phyloP scores from a whole-genome alignment of 2,888 invertebrate species.

The Athetis lepigone region DNA sequence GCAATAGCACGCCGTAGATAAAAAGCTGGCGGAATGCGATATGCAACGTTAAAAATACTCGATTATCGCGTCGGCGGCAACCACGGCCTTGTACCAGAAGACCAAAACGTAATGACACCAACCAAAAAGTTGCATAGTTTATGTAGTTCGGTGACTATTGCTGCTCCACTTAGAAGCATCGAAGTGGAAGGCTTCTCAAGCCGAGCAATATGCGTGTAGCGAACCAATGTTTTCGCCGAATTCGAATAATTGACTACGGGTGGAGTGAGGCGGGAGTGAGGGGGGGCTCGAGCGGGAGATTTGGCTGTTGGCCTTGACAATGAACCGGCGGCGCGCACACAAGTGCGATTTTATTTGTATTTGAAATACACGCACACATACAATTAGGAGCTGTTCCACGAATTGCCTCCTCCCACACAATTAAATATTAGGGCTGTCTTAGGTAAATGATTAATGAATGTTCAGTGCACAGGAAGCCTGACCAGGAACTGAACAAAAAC shows the following conservation, averaged over 20 bases:
- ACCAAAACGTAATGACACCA: constrained; percentile 62
- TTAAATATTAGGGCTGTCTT: constrained; percentile 80
- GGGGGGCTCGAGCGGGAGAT: constrained; percentile 86
- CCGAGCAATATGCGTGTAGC: constrained; percentile 74
- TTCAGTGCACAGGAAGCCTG: constrained; percentile 55
- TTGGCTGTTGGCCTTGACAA: constrained; percentile 90
- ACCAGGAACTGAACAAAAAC: constrained; percentile 38
- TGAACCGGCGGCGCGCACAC: constrained; percentile 89
- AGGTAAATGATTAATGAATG: constrained; percentile 51
- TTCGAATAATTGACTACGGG: constrained; percentile 82
- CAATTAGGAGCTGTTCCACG: constrained; percentile 81
- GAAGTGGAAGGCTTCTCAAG: constrained; percentile 65
- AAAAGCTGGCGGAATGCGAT: constrained; percentile 78
- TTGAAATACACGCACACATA: constrained; percentile 79
- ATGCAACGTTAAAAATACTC: constrained; percentile 82
- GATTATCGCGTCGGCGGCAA: constrained; percentile 77
- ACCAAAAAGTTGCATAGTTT: constrained; percentile 61
- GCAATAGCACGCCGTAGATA: constrained; percentile 70
- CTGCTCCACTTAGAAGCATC: constrained; percentile 65
- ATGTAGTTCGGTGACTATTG: constrained; percentile 72
- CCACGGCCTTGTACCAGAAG: constrained; percentile 68
- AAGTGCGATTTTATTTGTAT: constrained; percentile 71
- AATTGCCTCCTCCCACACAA: constrained; percentile 87
- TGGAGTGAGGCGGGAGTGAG: constrained; percentile 76
- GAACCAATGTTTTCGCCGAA: constrained; percentile 78